phyloP scores from a whole-genome alignment of 64 coral and sea anemone species.

The Stichodactyla mertensii region DNA sequence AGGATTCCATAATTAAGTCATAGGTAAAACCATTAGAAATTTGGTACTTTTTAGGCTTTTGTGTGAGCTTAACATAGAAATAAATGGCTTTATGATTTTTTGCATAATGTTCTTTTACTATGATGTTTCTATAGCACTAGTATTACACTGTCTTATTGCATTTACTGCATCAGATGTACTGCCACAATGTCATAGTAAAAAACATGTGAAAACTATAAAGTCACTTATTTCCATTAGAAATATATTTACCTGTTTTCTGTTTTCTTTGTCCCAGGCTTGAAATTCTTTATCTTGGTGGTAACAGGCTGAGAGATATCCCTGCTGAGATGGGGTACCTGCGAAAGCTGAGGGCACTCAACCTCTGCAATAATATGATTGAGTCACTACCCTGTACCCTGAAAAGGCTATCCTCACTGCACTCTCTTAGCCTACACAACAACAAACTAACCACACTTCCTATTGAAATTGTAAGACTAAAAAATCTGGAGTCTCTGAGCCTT shows the following conservation, averaged over 20 bases:
- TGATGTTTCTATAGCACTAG: no score
- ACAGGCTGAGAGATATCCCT: constrained; percentile 59
- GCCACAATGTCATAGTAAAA: no score
- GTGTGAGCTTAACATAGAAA: no score
- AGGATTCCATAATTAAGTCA: no score
- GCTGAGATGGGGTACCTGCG: constrained; percentile 68
- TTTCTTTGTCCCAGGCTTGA: constrained; percentile 60
- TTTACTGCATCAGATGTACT: no score
- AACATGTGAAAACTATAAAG: no score
- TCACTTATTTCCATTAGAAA: background rate
- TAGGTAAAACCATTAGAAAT: no score
- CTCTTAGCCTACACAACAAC: constrained; percentile 91
- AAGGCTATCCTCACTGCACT: constrained; percentile 74
- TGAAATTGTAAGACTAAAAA: constrained; percentile 81
- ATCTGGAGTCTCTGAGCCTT: constrained; percentile 82
- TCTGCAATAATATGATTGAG: constrained; percentile 88
- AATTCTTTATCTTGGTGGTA: constrained; percentile 96
- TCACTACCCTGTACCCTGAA: constrained; percentile 60
- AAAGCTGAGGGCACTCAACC: constrained; percentile 61
- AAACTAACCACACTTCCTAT: constrained; percentile 77
- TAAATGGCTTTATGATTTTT: no score
- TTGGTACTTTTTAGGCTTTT: no score
- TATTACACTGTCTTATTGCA: no score
- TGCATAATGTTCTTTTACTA: no score
- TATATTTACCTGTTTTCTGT: background rate